phyloP scores from a whole-genome alignment of 2,113 vertebrate species.

The Taurulus bubalis region DNA sequence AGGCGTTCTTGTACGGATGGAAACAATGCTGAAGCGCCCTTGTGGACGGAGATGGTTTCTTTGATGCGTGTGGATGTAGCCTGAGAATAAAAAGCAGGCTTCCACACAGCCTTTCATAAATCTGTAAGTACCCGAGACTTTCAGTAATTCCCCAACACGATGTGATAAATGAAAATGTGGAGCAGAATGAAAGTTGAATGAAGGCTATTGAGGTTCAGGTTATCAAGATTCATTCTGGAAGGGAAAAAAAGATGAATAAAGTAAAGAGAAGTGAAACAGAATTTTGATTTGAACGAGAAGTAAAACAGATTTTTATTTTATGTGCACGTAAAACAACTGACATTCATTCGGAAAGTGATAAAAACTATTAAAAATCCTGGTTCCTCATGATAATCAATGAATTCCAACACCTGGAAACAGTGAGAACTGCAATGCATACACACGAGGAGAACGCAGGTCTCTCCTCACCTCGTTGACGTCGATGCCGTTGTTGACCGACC shows the following conservation, averaged over 20 bases:
- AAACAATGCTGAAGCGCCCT: too few relatives aligned
- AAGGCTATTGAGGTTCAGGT: neutral
- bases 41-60: too few relatives aligned
- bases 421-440: too few relatives aligned
- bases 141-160: neutral
- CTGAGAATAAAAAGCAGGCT: neutral
- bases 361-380: too few relatives aligned
- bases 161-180: neutral
- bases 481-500: constrained; percentile 84
- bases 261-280: neutral
- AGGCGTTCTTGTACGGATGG: too few relatives aligned
- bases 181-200: neutral
- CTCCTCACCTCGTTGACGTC: constrained; percentile 81
- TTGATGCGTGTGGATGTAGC: too few relatives aligned
- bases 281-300: too few relatives aligned
- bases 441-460: neutral
- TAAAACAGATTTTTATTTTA: too few relatives aligned
- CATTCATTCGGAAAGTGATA: too few relatives aligned
- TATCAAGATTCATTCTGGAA: neutral
- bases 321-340: too few relatives aligned
- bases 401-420: neutral
- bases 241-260: neutral
- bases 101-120: neutral
- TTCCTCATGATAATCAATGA: neutral
- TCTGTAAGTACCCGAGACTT: neutral